Conservation (phyloP, 2,888 invertebrate species). For the Ecdyonurus torrentis region DNA sequence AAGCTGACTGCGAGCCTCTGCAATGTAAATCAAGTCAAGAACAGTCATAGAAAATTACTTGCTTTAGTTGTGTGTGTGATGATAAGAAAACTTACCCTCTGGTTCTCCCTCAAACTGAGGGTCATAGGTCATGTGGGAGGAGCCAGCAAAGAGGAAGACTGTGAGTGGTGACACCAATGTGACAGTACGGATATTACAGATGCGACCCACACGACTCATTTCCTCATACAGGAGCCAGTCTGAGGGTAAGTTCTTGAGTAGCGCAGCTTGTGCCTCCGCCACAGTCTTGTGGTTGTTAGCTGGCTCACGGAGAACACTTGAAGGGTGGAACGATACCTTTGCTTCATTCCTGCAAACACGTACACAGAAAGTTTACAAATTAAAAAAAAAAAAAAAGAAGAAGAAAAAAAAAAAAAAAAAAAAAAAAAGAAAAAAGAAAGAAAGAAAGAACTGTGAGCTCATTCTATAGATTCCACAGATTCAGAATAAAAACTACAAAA, state of each 20-base stretch:
- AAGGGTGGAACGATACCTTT: constrained; percentile 33
- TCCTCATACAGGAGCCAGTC: constrained; percentile 84
- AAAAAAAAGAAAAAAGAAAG: background rate
- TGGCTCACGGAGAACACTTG: constrained; percentile 36
- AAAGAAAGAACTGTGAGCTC: constrained; percentile 5
- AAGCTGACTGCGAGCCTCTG: background rate
- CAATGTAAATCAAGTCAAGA: background rate
- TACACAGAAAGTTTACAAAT: constrained; percentile 11
- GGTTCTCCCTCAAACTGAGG: constrained; percentile 27
- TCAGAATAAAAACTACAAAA: too few relatives aligned
- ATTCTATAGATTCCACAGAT: too few relatives aligned
- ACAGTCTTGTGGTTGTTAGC: constrained; percentile 20
- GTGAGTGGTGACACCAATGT: constrained; percentile 69
- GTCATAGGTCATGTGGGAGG: constrained; percentile 36
- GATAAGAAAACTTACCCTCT: constrained; percentile 25
- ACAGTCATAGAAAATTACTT: too few relatives aligned
- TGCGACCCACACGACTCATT: constrained; percentile 49
- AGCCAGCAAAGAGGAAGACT: constrained; percentile 62
- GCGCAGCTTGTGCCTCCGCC: constrained; percentile 23
- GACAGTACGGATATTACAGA: constrained; percentile 57
- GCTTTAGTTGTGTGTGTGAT: too few relatives aligned
- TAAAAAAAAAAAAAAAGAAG: too few relatives aligned
- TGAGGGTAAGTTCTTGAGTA: constrained; percentile 37
- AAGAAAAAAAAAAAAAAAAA: constrained; percentile 7
- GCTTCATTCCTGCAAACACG: constrained; percentile 6